Percentiles rank a stretch among this genome's conserved stretches.
Evolutionary conservation across 2,888 invertebrate species (phyloP).

Genomic region (Orthosia gracilis): DNA sequence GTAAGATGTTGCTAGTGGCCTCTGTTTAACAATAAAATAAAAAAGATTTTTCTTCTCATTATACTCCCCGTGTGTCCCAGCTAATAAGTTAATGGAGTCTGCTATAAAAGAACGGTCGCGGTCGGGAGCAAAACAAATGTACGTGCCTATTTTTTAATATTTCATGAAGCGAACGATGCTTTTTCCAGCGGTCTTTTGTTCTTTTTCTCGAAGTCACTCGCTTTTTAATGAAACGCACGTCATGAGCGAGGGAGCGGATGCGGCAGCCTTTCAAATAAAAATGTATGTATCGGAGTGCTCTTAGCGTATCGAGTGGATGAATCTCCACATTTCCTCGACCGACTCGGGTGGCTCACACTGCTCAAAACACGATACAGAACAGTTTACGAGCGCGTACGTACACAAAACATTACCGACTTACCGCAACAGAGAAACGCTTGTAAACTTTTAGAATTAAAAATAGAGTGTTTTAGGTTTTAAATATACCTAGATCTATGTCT

Average conservation of each 20-base stretch:
- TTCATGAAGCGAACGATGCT: constrained; percentile 65
- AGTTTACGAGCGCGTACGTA: constrained; percentile 49
- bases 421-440: constrained; percentile 55
- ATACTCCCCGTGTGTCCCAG: constrained; percentile 57
- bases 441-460: constrained; percentile 63
- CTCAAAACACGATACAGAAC: constrained; percentile 38
- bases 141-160: constrained; percentile 69
- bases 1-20: constrained; percentile 25
- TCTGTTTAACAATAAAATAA: constrained; percentile 43
- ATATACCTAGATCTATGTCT: constrained; percentile 27
- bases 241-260: constrained; percentile 57
- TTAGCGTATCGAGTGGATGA: constrained; percentile 66
- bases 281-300: constrained; percentile 60
- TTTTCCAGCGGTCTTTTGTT: constrained; percentile 69
- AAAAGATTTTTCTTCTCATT: constrained; percentile 47
- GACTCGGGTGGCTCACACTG: constrained; percentile 25
- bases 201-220: constrained; percentile 67
- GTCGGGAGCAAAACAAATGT: constrained; percentile 64
- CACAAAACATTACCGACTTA: constrained; percentile 53
- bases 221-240: constrained; percentile 74
- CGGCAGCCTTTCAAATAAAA: constrained; percentile 70
- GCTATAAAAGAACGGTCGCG: constrained; percentile 54
- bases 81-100: constrained; percentile 71
- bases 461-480: constrained; percentile 59
- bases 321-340: constrained; percentile 55